Percentiles rank a stretch among this genome's conserved stretches.
These are phyloP conservation scores for Etheostoma cragini DNA, from an alignment of 2,113 vertebrate species.

Conservation along the genomic window DNA sequence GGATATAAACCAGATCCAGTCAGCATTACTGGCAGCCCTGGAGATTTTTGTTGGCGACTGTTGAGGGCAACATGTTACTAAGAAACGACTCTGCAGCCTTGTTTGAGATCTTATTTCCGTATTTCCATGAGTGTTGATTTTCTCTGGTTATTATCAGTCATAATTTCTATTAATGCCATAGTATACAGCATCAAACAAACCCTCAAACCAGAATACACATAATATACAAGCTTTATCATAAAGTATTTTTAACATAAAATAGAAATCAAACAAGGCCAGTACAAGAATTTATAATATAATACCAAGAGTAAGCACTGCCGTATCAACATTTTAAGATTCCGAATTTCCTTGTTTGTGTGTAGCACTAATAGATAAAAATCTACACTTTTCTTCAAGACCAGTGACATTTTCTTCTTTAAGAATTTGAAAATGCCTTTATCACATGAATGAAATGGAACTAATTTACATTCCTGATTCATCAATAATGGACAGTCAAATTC, in stretches of 20 bases:
- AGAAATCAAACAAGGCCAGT: neutral
- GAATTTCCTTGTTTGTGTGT: neutral
- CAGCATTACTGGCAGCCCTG: slow-evolving; percentile 60
- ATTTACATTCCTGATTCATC: neutral
- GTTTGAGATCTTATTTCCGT: slow-evolving; percentile 45
- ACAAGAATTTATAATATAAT: no score
- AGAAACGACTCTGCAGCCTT: slow-evolving; percentile 41
- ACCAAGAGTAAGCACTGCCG: neutral
- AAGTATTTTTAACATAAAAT: neutral
- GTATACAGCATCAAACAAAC: neutral
- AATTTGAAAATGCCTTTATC: no score
- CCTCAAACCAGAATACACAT: neutral
- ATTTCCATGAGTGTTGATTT: slow-evolving; percentile 21
- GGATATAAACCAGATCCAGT: slow-evolving; percentile 49
- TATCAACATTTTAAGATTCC: no score
- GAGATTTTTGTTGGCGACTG: slow-evolving; percentile 49
- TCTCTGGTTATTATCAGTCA: neutral
- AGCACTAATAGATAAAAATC: neutral
- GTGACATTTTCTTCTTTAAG: neutral
- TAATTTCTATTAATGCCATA: neutral
- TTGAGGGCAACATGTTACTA: slow-evolving; percentile 55
- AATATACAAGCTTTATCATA: neutral
- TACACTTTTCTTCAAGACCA: neutral
- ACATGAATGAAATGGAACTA: neutral
- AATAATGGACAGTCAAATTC: neutral